Conservation (phyloP, 2,113 vertebrate genomes). For the Galbula dea region DNA sequence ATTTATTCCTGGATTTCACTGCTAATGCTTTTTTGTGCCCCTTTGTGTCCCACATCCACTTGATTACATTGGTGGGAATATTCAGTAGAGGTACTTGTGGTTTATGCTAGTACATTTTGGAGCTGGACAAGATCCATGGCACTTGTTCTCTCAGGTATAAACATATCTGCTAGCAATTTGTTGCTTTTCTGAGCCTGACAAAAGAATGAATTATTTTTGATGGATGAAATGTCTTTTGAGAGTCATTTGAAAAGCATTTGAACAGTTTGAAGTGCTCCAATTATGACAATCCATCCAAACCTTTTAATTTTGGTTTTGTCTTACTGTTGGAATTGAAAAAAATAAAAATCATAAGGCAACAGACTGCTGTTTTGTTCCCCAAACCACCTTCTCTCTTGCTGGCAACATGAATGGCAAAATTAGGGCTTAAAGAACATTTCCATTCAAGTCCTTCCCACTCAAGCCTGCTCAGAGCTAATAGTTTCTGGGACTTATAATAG, state of each 20-base stretch:
- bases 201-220: constrained; percentile 43
- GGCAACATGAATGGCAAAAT: constrained; percentile 52
- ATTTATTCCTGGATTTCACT: constrained; percentile 2
- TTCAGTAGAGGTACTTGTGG: not conserved
- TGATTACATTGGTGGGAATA: not conserved
- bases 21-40: not conserved
- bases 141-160: not conserved
- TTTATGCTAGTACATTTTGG: not conserved
- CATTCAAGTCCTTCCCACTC: constrained; percentile 47
- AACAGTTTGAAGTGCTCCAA: not conserved
- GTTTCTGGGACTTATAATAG: constrained; percentile 26
- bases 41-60: not conserved
- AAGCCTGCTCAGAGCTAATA: constrained; percentile 30
- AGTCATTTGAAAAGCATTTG: constrained; percentile 13
- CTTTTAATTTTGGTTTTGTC: constrained; percentile 29
- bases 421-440: constrained; percentile 37
- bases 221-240: constrained; percentile 23
- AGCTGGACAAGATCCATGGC: not conserved
- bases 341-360: not conserved
- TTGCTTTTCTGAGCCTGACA: constrained; percentile 46
- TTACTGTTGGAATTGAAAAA: not conserved
- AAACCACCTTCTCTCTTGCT: constrained; percentile 32
- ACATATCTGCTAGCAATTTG: constrained; percentile 28
- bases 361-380: constrained; percentile 29
- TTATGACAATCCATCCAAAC: constrained; percentile 27